These are phyloP conservation scores for Trissolcus brochymenae DNA, from an alignment of 2,888 invertebrate species.

Conservation along the genomic window DNA sequence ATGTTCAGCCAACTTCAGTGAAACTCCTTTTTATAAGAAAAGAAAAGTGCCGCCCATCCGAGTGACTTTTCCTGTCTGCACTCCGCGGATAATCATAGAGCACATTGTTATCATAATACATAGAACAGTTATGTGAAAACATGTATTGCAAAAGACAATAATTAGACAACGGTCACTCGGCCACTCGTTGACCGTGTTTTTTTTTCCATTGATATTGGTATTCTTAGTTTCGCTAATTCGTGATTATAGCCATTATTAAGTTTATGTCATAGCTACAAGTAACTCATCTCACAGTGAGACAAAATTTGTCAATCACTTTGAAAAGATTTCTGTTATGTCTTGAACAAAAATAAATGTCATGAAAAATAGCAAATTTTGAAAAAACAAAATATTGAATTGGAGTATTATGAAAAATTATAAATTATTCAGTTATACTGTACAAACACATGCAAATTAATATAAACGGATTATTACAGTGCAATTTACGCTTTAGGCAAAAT, in stretches of 20 bases:
- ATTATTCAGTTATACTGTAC: too few species aligned
- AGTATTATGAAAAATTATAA: too few species aligned
- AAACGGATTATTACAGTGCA: too few species aligned
- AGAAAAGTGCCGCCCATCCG: conserved; percentile 31
- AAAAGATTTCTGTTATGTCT: too few species aligned
- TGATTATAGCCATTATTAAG: conserved; percentile 33
- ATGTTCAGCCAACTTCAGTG: conserved; percentile 17
- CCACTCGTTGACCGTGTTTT: conserved; percentile 6
- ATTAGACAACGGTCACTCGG: conserved; percentile 41
- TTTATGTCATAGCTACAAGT: conserved; percentile 13
- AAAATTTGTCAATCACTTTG: too few species aligned
- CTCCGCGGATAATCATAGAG: conserved; percentile 45
- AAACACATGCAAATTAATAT: too few species aligned
- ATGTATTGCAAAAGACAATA: conserved; percentile 54
- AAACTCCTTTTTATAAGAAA: conserved; percentile 52
- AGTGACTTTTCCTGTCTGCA: conserved; percentile 41
- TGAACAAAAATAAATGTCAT: too few species aligned
- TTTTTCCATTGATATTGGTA: conserved; percentile 33
- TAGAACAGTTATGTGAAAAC: conserved; percentile 51
- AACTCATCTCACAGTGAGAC: conserved; percentile 1
- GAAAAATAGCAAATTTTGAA: too few species aligned
- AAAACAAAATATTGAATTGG: too few species aligned
- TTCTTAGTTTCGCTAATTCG: conserved; percentile 46
- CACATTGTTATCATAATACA: conserved; percentile 50
- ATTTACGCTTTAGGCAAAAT: too few species aligned